Evolutionary conservation across 30 jellyfish, hydroid and myxozoan genomes (phyloP).

Genomic region (Catostylus mosaicus): DNA sequence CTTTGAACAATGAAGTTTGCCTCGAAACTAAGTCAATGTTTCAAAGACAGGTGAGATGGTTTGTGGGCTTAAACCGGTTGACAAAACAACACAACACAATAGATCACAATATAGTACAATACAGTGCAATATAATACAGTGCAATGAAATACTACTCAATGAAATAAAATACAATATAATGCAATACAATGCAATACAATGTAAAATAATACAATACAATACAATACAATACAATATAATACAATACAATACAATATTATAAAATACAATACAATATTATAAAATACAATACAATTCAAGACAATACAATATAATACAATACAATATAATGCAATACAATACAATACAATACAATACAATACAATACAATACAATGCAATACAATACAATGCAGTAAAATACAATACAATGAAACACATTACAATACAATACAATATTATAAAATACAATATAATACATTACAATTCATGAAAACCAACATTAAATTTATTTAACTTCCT

Average conservation of each 20-base stretch:
- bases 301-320: too few relatives aligned
- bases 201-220: not conserved
- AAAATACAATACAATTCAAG: too few relatives aligned
- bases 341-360: not conserved
- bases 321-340: not conserved
- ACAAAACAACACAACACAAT: not conserved
- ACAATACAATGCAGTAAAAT: not conserved
- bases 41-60: slow-evolving; percentile 23
- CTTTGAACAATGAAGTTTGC: slow-evolving; percentile 29
- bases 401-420: not conserved
- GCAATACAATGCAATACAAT: not conserved
- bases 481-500: not conserved
- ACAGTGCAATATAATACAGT: not conserved
- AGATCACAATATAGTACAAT: not conserved
- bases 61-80: not conserved
- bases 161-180: not conserved
- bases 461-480: not conserved
- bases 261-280: too few relatives aligned
- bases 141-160: not conserved
- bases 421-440: not conserved
- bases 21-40: slow-evolving; percentile 42
- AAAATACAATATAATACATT: not conserved
- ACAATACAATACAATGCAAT: not conserved
- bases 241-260: too few relatives aligned
- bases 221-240: too few relatives aligned